phyloP scores from a whole-genome alignment of 2,888 invertebrate genomes.

The Drosophila seclusa region DNA sequence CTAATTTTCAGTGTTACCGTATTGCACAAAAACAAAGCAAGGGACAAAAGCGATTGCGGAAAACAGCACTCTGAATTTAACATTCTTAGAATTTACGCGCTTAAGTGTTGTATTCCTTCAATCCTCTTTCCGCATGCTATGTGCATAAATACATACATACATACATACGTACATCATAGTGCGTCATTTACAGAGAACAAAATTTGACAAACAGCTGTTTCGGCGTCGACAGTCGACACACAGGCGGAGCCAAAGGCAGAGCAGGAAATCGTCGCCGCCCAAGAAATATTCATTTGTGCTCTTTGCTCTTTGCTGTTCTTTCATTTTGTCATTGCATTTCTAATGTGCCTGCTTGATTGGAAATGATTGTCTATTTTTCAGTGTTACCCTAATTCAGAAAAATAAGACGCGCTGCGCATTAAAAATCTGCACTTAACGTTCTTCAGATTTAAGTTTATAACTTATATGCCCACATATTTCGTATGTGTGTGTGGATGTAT shows the following conservation, averaged over 20 bases:
- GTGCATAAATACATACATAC: not conserved
- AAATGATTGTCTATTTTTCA: not conserved
- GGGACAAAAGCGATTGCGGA: not conserved
- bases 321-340: not conserved
- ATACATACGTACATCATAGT: not conserved
- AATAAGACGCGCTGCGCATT: not conserved
- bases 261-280: constrained; percentile 32
- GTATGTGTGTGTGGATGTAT: not conserved
- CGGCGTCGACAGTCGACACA: constrained; percentile 10
- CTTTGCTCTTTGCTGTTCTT: not conserved
- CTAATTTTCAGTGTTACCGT: constrained; percentile 3
- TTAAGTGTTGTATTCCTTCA: not conserved
- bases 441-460: not conserved
- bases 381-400: constrained; percentile 2
- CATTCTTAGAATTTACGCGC: not conserved
- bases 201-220: constrained; percentile 67
- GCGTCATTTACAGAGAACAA: constrained; percentile 22
- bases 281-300: constrained; percentile 15
- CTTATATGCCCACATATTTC: not conserved
- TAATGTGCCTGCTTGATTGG: not conserved
- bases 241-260: not conserved
- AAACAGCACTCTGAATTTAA: not conserved
- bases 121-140: not conserved
- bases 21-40: not conserved
- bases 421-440: not conserved